Base-by-base conservation (phyloP, 2,797 vertebrate genomes). In the Esox lucius region DNA sequence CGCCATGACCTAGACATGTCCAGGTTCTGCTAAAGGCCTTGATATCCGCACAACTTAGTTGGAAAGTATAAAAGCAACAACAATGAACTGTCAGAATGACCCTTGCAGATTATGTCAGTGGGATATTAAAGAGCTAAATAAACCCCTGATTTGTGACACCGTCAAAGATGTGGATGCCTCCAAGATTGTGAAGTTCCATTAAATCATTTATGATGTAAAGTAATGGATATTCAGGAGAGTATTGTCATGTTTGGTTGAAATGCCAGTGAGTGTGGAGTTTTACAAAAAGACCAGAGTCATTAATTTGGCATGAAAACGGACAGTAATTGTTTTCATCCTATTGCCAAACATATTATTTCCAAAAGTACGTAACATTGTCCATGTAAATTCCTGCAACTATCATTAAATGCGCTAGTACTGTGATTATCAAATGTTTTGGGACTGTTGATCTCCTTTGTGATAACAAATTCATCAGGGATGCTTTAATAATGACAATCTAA, bases 1-100 rank as follows among this genome's bases (percentile, higher is more conserved):
- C n/a, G n/a, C n/a, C n/a, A n/a, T n/a, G 70, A 33, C 77, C n/a
- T 65, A 86, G 86, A 87, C 85, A 24, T 0, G 71, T 71, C 15
- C 80, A 26, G 69, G 65, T 68, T 26, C 7, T n/a, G 22, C 24
- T 19, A 6, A 53, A 24, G 12, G 46, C 75, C 80, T 83, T 77
- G 72, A 74, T 51, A 39, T n/a, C 73, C 82, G 68, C 33, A 70
- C 70, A 33, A 71, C 64, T 46, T 8, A 39, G 42, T 71, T n/a
- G 13, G 49, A 31, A 72, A 39, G 22, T 71, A 66, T 67, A 42
- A 72, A 66, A 70, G 70, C 31, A 46, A 4, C 35, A 2, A n/a
- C 48, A 33, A 80, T 46, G 75, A 68, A 75, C 16, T 8, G 48
- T 65, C 42, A 70, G 49, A 59, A 56, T 6, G 22, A 59, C 15